Conservation (phyloP, 2,888 invertebrate genomes). For the Cremastobaeus sp. region DNA sequence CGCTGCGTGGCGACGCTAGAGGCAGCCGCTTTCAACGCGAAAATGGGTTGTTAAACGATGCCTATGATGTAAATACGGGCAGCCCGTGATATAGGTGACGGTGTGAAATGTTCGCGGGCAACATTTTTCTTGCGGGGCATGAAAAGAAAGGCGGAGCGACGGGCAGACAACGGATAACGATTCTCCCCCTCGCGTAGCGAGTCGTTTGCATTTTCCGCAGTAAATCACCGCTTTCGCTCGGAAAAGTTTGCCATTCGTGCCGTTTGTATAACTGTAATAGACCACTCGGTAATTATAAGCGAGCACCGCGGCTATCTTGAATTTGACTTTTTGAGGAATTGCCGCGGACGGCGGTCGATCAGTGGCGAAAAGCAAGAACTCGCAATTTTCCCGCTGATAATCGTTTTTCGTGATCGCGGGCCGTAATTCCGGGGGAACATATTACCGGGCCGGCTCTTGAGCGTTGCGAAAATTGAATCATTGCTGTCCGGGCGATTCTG, state of each 20-base stretch:
- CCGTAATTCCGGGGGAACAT: no score
- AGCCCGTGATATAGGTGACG: constrained; percentile 26
- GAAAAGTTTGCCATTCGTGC: constrained; percentile 55
- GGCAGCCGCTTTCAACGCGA: constrained; percentile 14
- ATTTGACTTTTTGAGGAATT: constrained; percentile 53
- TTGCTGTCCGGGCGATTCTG: no score
- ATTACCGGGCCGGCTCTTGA: no score
- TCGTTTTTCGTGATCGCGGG: no score
- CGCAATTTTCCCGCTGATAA: no score
- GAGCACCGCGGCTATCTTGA: constrained; percentile 42
- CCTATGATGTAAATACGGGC: constrained; percentile 39
- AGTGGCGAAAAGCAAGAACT: constrained; percentile 31
- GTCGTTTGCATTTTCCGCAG: constrained; percentile 59
- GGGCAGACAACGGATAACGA: constrained; percentile 58
- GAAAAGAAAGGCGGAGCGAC: constrained; percentile 46
- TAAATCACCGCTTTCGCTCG: constrained; percentile 56
- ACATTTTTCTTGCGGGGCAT: constrained; percentile 48
- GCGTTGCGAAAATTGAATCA: no score
- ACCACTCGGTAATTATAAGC: constrained; percentile 57
- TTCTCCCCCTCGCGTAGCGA: constrained; percentile 37
- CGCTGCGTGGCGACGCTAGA: neutral
- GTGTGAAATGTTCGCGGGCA: constrained; percentile 26
- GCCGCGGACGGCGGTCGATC: constrained; percentile 37
- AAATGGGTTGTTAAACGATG: constrained; percentile 33
- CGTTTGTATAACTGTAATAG: constrained; percentile 58